Percentiles rank a stretch among this genome's conserved stretches.
These are phyloP conservation scores for Gallinago media DNA, from an alignment of 2,113 vertebrate genomes.

Conservation along the genomic window DNA sequence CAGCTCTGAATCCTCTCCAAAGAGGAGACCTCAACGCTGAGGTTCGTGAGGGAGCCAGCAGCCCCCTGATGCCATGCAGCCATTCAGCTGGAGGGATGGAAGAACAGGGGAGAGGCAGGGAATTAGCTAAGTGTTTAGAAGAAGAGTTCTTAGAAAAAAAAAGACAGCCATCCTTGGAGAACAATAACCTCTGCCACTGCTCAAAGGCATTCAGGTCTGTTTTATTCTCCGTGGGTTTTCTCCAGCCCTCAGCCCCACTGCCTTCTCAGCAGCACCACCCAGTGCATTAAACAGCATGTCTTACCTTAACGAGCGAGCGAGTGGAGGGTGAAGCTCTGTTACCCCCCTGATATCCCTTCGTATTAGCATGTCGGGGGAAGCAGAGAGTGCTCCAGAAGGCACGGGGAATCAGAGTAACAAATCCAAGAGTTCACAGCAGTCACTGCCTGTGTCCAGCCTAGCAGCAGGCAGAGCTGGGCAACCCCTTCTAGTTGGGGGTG, in stretches of 20 bases:
- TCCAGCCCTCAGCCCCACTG: background rate
- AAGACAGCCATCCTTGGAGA: background rate
- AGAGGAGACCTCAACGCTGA: background rate
- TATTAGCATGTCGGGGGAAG: fast-evolving
- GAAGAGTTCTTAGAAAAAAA: background rate
- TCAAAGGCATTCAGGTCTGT: background rate
- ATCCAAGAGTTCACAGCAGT: background rate
- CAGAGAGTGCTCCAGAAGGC: background rate
- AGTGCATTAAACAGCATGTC: background rate
- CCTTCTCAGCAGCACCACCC: background rate
- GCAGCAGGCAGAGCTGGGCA: background rate
- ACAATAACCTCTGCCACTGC: background rate
- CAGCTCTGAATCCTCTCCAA: background rate
- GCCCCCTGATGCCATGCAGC: background rate
- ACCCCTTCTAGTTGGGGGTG: too few relatives aligned
- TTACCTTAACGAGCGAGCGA: background rate
- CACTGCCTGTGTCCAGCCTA: background rate
- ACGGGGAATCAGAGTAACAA: background rate
- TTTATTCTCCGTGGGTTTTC: background rate
- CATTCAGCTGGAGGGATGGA: background rate
- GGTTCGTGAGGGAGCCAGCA: background rate
- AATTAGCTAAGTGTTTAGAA: background rate
- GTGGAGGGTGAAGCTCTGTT: background rate
- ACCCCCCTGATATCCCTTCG: background rate
- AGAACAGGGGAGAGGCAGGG: background rate